Conservation (phyloP, 2,113 vertebrate species). For the Xyrauchen texanus region DNA sequence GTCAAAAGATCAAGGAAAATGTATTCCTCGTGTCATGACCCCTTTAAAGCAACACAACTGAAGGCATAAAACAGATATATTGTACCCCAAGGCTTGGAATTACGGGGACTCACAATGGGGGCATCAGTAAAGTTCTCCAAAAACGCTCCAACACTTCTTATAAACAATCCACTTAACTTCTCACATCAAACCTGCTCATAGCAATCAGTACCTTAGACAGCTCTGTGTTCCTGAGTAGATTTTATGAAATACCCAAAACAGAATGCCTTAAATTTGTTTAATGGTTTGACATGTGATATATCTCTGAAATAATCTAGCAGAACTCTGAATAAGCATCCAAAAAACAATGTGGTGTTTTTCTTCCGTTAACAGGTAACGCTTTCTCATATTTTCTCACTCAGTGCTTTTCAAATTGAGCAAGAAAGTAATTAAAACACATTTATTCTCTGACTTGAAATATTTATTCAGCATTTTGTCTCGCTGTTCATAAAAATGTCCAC, state of each 20-base stretch:
- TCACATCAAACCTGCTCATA: slow-evolving; percentile 48
- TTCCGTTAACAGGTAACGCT: neutral
- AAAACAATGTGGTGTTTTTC: slow-evolving; percentile 7
- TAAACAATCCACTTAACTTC: slow-evolving; percentile 51
- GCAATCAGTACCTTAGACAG: slow-evolving; percentile 42
- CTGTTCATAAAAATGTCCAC: slow-evolving; percentile 73
- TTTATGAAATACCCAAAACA: slow-evolving; percentile 16
- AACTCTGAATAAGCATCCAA: neutral
- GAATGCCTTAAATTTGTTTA: slow-evolving; percentile 50
- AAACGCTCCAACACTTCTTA: slow-evolving; percentile 54
- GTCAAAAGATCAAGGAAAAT: too few relatives aligned
- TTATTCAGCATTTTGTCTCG: slow-evolving; percentile 66
- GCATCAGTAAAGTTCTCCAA: slow-evolving; percentile 58
- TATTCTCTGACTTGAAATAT: slow-evolving; percentile 63
- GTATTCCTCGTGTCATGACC: too few relatives aligned
- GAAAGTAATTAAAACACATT: slow-evolving; percentile 73
- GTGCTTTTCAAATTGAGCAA: slow-evolving; percentile 66
- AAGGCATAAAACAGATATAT: slow-evolving; percentile 46
- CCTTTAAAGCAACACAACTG: slow-evolving; percentile 5
- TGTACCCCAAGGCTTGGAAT: slow-evolving; percentile 59
- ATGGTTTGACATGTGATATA: slow-evolving; percentile 53
- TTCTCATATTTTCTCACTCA: slow-evolving; percentile 55
- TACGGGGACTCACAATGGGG: slow-evolving; percentile 58
- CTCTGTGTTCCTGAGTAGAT: slow-evolving; percentile 43
- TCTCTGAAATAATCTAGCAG: slow-evolving; percentile 46